phyloP scores from a whole-genome alignment of 2,888 invertebrate species.

The Eilema griseolum region DNA sequence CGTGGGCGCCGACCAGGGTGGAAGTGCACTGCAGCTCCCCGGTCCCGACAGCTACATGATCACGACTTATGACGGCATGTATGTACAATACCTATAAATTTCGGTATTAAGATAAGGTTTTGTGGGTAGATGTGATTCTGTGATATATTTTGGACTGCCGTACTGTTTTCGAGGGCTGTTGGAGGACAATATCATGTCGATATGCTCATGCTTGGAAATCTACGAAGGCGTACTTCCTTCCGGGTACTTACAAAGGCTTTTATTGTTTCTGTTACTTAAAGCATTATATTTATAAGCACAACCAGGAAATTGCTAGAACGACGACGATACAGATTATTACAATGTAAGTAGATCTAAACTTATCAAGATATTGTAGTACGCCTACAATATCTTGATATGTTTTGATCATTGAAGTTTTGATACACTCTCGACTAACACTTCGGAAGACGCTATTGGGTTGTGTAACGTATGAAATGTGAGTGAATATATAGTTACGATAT shows the following conservation, averaged over 20 bases:
- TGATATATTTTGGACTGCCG: conserved; percentile 36
- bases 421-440: neutral
- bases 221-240: neutral
- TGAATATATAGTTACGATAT: conserved; percentile 23
- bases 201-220: neutral
- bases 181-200: neutral
- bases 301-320: neutral
- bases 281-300: neutral
- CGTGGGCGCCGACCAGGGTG: conserved; percentile 54
- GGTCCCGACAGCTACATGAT: conserved; percentile 47
- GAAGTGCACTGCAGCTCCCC: conserved; percentile 42
- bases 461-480: conserved; percentile 3
- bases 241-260: neutral
- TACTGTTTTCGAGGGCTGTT: conserved; percentile 14
- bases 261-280: neutral
- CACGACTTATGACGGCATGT: conserved; percentile 67
- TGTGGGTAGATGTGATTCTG: conserved; percentile 37
- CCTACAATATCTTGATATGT: too few species aligned
- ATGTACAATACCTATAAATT: conserved; percentile 59
- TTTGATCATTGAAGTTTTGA: too few species aligned
- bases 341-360: conserved; percentile 1
- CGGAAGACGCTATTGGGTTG: neutral
- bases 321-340: neutral
- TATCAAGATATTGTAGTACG: conserved; percentile 1
- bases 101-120: conserved; percentile 66